Percentiles rank a stretch among this genome's conserved stretches.
Evolutionary conservation across 2,797 vertebrate species (phyloP).

Genomic region (Falco biarmicus): DNA sequence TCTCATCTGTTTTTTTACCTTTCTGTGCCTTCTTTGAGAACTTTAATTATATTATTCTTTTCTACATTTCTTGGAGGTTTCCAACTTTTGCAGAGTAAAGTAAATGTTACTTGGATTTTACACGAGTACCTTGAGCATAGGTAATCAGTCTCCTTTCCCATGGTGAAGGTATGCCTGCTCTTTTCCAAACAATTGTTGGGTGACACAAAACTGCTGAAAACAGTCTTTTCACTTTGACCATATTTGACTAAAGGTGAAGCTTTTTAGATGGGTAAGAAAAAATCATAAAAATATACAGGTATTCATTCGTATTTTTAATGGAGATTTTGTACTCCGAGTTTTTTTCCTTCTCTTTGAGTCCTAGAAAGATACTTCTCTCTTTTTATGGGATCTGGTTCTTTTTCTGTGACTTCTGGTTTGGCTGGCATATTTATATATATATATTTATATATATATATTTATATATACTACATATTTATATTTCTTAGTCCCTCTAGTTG

Average conservation of each 20-base stretch:
- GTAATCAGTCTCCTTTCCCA: neutral
- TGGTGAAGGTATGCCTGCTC: neutral
- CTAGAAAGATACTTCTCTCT: neutral
- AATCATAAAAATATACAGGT: neutral
- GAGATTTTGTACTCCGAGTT: neutral
- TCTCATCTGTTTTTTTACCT: neutral
- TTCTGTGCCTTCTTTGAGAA: neutral
- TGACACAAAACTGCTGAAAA: neutral
- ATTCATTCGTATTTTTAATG: neutral
- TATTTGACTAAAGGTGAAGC: neutral
- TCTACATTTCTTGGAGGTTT: neutral
- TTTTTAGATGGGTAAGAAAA: neutral
- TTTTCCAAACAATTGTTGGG: neutral
- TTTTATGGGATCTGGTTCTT: neutral
- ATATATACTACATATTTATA: neutral
- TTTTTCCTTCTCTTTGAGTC: neutral
- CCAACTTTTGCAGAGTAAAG: neutral
- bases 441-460: no score
- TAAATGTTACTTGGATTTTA: neutral
- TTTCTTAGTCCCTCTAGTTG: neutral
- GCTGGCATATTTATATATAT: no score
- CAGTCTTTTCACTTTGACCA: neutral
- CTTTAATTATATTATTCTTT: neutral
- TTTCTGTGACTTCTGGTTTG: neutral
- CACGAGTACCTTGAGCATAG: neutral